A percentile compares a stretch with the other conserved stretches of the same genome.
phyloP scores from a whole-genome alignment of 1,140 invertebrate genomes.

The Oreohelix idahoensis region DNA sequence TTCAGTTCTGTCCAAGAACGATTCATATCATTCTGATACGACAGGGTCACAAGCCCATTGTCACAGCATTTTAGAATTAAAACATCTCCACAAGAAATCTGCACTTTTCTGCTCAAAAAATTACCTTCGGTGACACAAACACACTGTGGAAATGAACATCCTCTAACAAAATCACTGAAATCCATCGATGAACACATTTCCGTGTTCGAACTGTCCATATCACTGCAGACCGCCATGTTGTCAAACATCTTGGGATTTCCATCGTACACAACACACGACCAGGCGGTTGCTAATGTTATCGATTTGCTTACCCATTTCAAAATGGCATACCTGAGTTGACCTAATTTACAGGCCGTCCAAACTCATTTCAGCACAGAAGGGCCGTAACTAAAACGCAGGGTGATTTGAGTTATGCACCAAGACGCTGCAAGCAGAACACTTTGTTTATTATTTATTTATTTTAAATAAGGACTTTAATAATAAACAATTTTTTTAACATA shows the following conservation, averaged over 20 bases:
- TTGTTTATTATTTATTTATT: too few species aligned
- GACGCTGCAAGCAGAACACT: too few species aligned
- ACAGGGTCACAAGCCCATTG: constrained; percentile 18
- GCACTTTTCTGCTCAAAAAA: constrained; percentile 30
- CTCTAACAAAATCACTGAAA: constrained; percentile 38
- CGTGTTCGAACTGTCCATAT: background rate
- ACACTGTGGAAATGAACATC: constrained; percentile 34
- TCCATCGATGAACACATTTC: background rate
- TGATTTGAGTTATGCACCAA: too few species aligned
- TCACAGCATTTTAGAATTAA: constrained; percentile 37
- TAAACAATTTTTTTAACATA: too few species aligned
- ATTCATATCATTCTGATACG: constrained; percentile 1
- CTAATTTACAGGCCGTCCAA: background rate
- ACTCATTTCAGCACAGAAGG: too few species aligned
- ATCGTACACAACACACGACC: background rate
- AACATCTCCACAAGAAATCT: constrained; percentile 44
- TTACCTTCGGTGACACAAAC: constrained; percentile 42
- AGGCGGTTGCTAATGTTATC: background rate
- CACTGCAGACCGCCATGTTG: background rate
- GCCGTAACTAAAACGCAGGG: too few species aligned
- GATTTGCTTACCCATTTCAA: background rate
- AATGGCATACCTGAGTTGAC: background rate
- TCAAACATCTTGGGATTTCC: background rate
- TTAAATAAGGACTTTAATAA: too few species aligned
- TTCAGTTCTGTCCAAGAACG: constrained; percentile 2